These are phyloP conservation scores for Dicrostonyx torquatus DNA, from an alignment of 2,797 vertebrate genomes.

Conservation along the genomic window DNA sequence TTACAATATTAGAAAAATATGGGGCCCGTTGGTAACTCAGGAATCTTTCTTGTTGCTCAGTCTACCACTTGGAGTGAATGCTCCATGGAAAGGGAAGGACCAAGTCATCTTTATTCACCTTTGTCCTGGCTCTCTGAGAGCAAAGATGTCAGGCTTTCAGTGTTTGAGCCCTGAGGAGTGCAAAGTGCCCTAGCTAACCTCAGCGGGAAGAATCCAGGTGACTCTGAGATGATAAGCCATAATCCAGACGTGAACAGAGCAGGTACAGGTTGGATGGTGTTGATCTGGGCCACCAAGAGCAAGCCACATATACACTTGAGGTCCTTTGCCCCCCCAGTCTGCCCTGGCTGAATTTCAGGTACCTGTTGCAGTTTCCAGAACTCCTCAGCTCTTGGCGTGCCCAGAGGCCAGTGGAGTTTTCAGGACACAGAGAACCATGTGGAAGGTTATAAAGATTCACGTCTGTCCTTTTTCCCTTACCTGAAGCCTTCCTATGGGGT, in stretches of 20 bases:
- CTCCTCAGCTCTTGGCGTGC: too few relatives aligned
- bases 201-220: not conserved
- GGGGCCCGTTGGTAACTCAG: not conserved
- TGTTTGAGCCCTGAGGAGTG: not conserved
- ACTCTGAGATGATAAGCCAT: not conserved
- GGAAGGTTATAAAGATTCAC: not conserved
- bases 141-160: not conserved
- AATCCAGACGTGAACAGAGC: fast-evolving
- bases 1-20: not conserved
- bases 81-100: not conserved
- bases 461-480: conserved; percentile 77
- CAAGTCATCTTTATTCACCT: not conserved
- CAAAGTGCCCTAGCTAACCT: not conserved
- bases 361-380: not conserved
- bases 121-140: not conserved
- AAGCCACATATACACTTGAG: not conserved
- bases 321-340: not conserved
- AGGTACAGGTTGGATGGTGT: fast-evolving
- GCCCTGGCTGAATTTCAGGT: not conserved
- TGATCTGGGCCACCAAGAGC: not conserved
- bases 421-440: not conserved
- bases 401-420: not conserved
- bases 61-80: not conserved
- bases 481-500: conserved; percentile 38
- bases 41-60: not conserved